Conservation (phyloP, 23 tunicate genomes). For the Aplidium turbinatum region DNA sequence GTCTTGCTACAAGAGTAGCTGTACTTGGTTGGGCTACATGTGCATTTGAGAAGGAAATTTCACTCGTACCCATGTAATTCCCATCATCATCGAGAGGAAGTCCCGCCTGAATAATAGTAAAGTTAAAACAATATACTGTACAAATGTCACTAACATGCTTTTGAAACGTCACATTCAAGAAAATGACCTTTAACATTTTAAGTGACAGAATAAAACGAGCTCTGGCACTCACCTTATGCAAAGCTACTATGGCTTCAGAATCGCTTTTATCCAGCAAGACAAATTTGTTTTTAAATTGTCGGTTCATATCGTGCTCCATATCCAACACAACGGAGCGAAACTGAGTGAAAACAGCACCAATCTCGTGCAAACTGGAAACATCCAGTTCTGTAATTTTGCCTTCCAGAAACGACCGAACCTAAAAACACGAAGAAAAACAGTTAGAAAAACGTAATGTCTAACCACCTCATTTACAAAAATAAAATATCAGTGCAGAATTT, state of each 20-base stretch:
- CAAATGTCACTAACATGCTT: too few species aligned
- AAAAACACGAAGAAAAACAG: too few species aligned
- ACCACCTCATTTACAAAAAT: too few species aligned
- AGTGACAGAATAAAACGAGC: too few species aligned
- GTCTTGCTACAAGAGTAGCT: slow-evolving; percentile 18
- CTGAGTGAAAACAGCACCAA: slow-evolving; percentile 73
- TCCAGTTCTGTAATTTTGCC: slow-evolving; percentile 88
- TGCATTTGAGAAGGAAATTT: background rate
- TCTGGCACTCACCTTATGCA: slow-evolving; percentile 67
- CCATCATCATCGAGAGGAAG: slow-evolving; percentile 81
- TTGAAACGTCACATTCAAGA: too few species aligned
- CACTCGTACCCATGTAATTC: slow-evolving; percentile 42
- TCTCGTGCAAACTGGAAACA: slow-evolving; percentile 58
- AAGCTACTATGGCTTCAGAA: slow-evolving; percentile 61
- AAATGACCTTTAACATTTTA: too few species aligned
- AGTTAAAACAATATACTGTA: too few species aligned
- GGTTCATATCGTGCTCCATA: slow-evolving; percentile 70
- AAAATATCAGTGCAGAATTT: too few species aligned
- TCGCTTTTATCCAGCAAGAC: slow-evolving; percentile 76
- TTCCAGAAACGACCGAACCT: slow-evolving; percentile 80
- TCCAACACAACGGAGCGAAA: slow-evolving; percentile 67
- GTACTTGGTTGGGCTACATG: slow-evolving; percentile 10
- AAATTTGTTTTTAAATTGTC: slow-evolving; percentile 51
- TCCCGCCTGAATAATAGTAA: slow-evolving; percentile 64
- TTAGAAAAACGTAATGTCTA: too few species aligned